Evolutionary conservation across 2,888 invertebrate genomes (phyloP).

Genomic region (Melinopterus prodromus): DNA sequence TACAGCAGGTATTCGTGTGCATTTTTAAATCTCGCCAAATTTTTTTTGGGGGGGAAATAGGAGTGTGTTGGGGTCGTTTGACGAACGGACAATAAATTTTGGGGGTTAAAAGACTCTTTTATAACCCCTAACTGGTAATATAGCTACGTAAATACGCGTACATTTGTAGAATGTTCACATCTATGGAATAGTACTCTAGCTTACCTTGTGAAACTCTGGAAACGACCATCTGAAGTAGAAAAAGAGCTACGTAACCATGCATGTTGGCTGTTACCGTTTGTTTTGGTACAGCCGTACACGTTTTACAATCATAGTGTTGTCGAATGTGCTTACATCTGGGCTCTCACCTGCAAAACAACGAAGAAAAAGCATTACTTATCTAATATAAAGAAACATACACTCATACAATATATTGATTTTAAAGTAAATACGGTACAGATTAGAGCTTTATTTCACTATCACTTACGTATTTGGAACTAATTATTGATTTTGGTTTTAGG

Average conservation of each 20-base stretch:
- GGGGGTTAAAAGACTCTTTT: too few species aligned
- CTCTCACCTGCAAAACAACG: not conserved
- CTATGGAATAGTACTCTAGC: not conserved
- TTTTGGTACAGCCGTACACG: not conserved
- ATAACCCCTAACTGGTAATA: too few species aligned
- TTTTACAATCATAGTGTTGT: not conserved
- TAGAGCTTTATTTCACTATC: too few species aligned
- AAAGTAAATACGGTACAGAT: too few species aligned
- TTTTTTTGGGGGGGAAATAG: too few species aligned
- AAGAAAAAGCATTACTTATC: not conserved
- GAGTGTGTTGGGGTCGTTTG: too few species aligned
- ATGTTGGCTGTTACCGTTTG: slow-evolving; percentile 8
- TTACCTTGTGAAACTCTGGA: slow-evolving; percentile 29
- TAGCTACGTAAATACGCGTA: not conserved
- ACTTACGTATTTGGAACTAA: too few species aligned
- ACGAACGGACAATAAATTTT: too few species aligned
- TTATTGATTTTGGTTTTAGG: too few species aligned
- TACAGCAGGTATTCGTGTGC: too few species aligned
- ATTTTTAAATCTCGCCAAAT: too few species aligned
- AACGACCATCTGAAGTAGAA: slow-evolving; percentile 30
- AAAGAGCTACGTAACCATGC: slow-evolving; percentile 30
- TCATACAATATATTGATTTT: too few species aligned
- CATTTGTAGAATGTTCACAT: not conserved
- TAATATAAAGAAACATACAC: slow-evolving; percentile 10
- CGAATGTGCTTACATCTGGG: not conserved